These are phyloP conservation scores for Chloroceryle aenea DNA, from an alignment of 2,113 vertebrate species.

Conservation along the genomic window DNA sequence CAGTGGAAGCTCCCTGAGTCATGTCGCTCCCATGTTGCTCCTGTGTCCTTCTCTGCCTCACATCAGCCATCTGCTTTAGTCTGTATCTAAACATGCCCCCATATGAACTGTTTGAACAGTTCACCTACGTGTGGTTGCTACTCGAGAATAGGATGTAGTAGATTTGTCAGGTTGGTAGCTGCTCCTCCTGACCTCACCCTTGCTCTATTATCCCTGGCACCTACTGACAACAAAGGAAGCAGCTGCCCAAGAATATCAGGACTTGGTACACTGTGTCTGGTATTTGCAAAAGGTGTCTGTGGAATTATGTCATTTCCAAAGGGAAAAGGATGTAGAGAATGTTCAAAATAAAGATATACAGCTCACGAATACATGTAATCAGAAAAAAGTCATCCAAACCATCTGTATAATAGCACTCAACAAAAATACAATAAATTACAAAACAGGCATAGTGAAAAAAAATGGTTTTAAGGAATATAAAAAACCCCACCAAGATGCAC, in stretches of 20 bases:
- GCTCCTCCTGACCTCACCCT: background rate
- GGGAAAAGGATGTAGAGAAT: background rate
- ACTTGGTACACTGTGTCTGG: background rate
- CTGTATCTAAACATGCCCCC: background rate
- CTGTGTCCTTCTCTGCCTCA: background rate
- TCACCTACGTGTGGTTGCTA: accelerated
- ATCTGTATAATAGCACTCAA: background rate
- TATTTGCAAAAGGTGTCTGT: background rate
- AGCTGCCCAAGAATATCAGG: background rate
- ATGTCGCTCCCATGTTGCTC: accelerated
- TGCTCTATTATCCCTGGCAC: background rate
- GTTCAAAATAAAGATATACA: background rate
- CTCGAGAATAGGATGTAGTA: background rate
- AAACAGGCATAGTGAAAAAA: background rate
- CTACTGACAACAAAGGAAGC: background rate
- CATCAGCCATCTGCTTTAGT: background rate
- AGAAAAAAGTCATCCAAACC: background rate
- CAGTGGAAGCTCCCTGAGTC: background rate
- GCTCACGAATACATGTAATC: background rate
- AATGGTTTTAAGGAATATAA: background rate
- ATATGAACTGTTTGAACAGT: background rate
- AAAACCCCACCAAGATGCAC: background rate
- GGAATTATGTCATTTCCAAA: background rate
- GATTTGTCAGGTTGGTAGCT: background rate
- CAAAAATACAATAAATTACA: background rate